Evolutionary conservation across 2,888 invertebrate genomes (phyloP).

Genomic region (Abscondita cerata): DNA sequence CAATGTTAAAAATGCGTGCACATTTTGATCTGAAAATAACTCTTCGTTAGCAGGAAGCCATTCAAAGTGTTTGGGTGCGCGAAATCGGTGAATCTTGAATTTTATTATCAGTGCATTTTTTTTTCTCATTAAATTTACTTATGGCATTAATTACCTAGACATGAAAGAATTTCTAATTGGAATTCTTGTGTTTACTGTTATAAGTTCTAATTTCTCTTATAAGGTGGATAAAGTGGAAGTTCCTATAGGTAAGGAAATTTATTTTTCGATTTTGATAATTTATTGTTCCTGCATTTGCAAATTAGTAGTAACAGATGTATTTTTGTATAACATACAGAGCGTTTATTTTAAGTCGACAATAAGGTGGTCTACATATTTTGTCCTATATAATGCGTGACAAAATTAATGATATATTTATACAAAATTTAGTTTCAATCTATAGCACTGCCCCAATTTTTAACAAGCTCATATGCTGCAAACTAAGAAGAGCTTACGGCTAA

Average conservation of each 20-base stretch:
- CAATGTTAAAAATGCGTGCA: conserved; percentile 29
- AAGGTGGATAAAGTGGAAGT: not conserved
- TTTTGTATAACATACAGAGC: too few relatives aligned
- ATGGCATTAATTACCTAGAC: not conserved
- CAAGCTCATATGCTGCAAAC: too few relatives aligned
- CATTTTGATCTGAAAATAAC: conserved; percentile 26
- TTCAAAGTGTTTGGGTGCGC: conserved; percentile 15
- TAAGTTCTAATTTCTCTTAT: not conserved
- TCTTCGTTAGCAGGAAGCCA: conserved; percentile 27
- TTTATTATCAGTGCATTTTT: conserved; percentile 3
- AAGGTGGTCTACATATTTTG: too few relatives aligned
- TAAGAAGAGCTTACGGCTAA: too few relatives aligned
- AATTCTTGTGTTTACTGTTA: conserved; percentile 2
- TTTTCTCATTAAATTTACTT: not conserved
- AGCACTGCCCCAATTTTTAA: too few relatives aligned
- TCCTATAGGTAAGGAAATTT: not conserved
- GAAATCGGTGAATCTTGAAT: conserved; percentile 12
- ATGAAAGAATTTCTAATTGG: conserved; percentile 3
- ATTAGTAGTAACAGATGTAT: too few relatives aligned
- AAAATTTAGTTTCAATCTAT: too few relatives aligned
- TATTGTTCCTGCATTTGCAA: too few relatives aligned
- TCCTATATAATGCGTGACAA: too few relatives aligned
- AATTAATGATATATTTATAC: too few relatives aligned
- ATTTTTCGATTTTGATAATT: too few relatives aligned
- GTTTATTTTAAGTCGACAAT: too few relatives aligned